Base-by-base conservation (phyloP, 92 coral and sea anemone genomes). In the Epizoanthus ramosus region DNA sequence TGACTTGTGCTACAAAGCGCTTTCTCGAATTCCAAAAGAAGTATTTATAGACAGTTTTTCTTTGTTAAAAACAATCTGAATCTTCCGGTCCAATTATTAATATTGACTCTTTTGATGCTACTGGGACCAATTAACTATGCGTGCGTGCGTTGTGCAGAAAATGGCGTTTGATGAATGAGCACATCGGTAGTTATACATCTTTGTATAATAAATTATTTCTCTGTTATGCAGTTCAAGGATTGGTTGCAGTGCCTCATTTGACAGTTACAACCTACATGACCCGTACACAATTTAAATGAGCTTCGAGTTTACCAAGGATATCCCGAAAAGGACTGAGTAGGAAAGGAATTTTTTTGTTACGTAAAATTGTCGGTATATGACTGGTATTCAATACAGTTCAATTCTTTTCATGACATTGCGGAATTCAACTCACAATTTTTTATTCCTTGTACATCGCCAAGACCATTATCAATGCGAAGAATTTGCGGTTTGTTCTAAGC, bases 401-500 rank as follows among this genome's bases (percentile, higher is more conserved):
- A 37, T 37, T 65, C 6, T 25, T 64, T 65, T 25, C 13, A 5
- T 16, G 31, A 10, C 16, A 54, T 56, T 39, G 35, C 50, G 64
- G 79, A 31, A 74, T 56, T 56, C 47, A 15, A 8, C 3, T 41
- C 19, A 12, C 74, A 23, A 8, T 14, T 8, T 6, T 50, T 23
- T 56, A 63, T 16, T 74, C 28, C 33, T 14, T 19, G 54, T 50
- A 50, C 13, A 1, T 70, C 22, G 6, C 15, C 17, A 12, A 74
- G 18, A 56, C 63, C 47, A 53, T 73, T 59, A 18, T 37, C 17
- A 73, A 21, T 25, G 21, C 5, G 5, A 23, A 53, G 5, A 3
- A 22, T 25, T 74, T 74, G 79, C 63, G 79, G 79, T 53, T 74
- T 56, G 41, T 54, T 74, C 64, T 23, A 31, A 21, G 25, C 23